Evolutionary conservation across 1,140 invertebrate genomes (phyloP).

Genomic region (Varroa destructor): DNA sequence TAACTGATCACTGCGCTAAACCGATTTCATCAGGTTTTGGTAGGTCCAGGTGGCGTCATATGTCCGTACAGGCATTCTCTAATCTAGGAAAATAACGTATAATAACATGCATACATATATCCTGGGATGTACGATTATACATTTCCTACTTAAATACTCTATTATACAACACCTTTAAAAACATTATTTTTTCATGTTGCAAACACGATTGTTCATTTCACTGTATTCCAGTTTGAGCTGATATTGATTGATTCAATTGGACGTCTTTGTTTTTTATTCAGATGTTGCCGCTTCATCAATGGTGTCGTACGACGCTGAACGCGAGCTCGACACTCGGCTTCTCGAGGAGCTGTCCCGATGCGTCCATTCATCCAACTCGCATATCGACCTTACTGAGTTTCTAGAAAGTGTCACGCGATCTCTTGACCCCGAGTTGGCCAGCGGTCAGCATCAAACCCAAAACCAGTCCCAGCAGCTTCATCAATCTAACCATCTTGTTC

Average conservation of each 20-base stretch:
- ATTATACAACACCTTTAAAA: too few species aligned
- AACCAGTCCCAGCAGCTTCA: neutral
- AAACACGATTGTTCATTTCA: too few species aligned
- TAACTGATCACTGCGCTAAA: slow-evolving; percentile 4
- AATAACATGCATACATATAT: too few species aligned
- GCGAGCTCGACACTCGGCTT: slow-evolving; percentile 19
- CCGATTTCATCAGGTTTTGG: neutral
- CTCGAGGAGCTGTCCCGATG: slow-evolving; percentile 21
- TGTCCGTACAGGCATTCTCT: too few species aligned
- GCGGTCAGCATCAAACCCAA: neutral
- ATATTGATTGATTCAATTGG: too few species aligned
- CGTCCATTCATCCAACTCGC: slow-evolving; percentile 24
- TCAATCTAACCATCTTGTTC: neutral
- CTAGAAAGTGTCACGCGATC: slow-evolving; percentile 23
- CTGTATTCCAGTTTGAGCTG: too few species aligned
- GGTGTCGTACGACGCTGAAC: slow-evolving; percentile 4
- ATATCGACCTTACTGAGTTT: slow-evolving; percentile 21
- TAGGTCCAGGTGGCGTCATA: too few species aligned
- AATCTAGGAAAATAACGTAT: too few species aligned
- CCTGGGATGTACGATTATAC: too few species aligned
- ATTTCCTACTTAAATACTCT: too few species aligned
- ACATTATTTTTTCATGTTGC: too few species aligned
- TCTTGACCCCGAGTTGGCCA: slow-evolving; percentile 12
- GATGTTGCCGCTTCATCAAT: neutral
- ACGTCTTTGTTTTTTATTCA: too few species aligned